Conservation (phyloP, 1,140 invertebrate genomes). For the Paraescarpia echinospica region DNA sequence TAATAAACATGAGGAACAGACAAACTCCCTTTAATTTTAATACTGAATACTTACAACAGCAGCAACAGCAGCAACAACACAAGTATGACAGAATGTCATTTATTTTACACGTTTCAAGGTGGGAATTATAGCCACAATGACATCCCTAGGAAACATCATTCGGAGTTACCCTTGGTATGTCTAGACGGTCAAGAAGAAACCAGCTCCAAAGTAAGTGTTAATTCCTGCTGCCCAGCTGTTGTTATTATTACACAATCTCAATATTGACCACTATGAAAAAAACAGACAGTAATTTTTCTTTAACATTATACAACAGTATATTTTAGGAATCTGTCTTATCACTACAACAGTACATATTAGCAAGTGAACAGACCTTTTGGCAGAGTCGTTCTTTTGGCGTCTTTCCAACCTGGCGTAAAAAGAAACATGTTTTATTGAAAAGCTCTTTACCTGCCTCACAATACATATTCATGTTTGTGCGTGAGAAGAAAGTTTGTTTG, state of each 20-base stretch:
- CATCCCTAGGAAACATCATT: too few species aligned
- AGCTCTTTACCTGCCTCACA: neutral
- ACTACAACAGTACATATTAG: neutral
- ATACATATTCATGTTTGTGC: neutral
- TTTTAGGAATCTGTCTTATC: neutral
- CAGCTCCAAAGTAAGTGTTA: neutral
- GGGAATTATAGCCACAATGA: too few species aligned
- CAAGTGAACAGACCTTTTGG: conserved; percentile 48
- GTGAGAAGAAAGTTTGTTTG: too few species aligned
- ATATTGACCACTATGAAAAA: neutral
- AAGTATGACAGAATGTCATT: too few species aligned
- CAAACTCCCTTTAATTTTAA: too few species aligned
- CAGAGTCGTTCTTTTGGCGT: conserved; percentile 78
- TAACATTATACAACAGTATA: too few species aligned
- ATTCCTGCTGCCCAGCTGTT: neutral
- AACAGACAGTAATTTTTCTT: neutral
- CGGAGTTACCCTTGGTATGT: too few species aligned
- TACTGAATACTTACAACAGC: too few species aligned
- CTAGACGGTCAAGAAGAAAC: too few species aligned
- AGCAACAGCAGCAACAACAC: too few species aligned
- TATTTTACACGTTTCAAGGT: too few species aligned
- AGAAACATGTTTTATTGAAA: conserved; percentile 10
- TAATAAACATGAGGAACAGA: too few species aligned
- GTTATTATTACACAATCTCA: neutral
- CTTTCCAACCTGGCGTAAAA: conserved; percentile 67